phyloP scores from a whole-genome alignment of 2,888 invertebrate genomes.

The Theretra japonica region DNA sequence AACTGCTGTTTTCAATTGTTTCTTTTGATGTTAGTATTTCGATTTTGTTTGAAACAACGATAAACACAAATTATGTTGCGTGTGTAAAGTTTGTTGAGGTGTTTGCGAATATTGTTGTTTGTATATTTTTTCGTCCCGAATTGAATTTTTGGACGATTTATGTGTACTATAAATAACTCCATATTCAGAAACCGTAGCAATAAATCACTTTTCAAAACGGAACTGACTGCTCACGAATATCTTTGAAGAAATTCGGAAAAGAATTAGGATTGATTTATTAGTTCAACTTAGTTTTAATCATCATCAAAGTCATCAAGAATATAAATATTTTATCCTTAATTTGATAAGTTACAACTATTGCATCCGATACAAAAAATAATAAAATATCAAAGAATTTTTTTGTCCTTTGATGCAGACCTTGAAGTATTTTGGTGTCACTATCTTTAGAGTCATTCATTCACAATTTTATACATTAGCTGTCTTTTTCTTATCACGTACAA shows the following conservation, averaged over 20 bases:
- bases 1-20: background rate
- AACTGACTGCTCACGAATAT: background rate
- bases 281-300: background rate
- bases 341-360: slow-evolving; percentile 4
- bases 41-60: background rate
- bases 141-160: slow-evolving; percentile 8
- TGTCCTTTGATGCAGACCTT: slow-evolving; percentile 13
- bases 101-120: background rate
- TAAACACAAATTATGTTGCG: background rate
- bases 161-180: slow-evolving; percentile 13
- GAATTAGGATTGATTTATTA: slow-evolving; percentile 8
- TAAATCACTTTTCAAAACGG: slow-evolving; percentile 2
- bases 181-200: background rate
- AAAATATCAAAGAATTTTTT: slow-evolving; percentile 13
- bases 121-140: background rate
- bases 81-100: background rate
- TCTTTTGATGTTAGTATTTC: slow-evolving; percentile 13
- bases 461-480: background rate
- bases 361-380: background rate
- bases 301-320: background rate
- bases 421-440: background rate
- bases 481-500: slow-evolving; percentile 11
- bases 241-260: slow-evolving; percentile 1
- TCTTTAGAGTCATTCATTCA: slow-evolving; percentile 8
- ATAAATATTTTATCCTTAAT: slow-evolving; percentile 11